Base-by-base conservation (phyloP, 2,888 invertebrate species). In the Dione vanillae region DNA sequence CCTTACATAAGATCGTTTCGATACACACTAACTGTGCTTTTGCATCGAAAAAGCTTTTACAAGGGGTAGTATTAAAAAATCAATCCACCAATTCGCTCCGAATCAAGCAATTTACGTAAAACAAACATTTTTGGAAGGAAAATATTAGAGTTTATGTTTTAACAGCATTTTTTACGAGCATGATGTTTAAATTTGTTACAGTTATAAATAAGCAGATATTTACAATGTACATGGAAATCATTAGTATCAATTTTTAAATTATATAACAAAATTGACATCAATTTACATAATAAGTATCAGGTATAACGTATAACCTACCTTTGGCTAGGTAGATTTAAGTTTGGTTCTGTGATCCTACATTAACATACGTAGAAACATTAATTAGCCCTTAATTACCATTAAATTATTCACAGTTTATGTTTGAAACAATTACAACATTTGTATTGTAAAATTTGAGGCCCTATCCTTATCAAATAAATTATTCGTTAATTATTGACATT, bases 51-150 rank as follows among this genome's bases (percentile, higher is more conserved):
- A 65, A 69, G 72, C 72, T 62, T 73, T 71, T 66, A 66, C 47
- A 45, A 61, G 61, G 54, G 41, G 35, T 45, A 45, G 61, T 27
- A 65, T 68, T 66, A 68, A 71, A 72, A 73, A 73, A 66, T 71
- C 73, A 71, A 71, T 68, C 68, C 49, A 45, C 27, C 19, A 66
- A 68, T 69, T 70, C 51, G 68, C 68, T 54, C 56, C 43, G 67
- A 51, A 62, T 64, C 19, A 49, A 69, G 58, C 62, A 58, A 58
- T 70, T 59, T 59, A 70, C 56, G 43, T 67, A 67, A 66, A 47
- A 40, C 49, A 52, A 59, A 65, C 41, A 62, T 52, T 62, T 68
- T 61, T 62, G 41, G 41, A 10, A 19, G 19, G 16, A 56, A 56
- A 56, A 56, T 56, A 56, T 56, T 56, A 56, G 56, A 56, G 37